Conservation (phyloP, 2,113 vertebrate genomes). For the Glaucomys volans region DNA sequence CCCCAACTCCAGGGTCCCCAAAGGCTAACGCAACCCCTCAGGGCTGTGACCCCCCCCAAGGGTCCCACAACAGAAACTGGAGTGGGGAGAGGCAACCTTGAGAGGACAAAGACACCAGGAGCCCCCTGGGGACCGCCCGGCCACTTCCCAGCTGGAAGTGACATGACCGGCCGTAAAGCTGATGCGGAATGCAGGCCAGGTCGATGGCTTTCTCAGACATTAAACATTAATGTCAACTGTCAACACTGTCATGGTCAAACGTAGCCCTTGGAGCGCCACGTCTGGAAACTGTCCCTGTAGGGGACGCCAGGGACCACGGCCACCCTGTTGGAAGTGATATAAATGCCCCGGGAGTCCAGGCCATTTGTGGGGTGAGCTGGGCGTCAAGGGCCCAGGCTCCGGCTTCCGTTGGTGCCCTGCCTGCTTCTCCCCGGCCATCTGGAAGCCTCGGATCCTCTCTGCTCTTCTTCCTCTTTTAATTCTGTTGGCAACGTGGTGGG, state of each 20-base stretch:
- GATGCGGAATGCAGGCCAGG: background rate
- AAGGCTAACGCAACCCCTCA: background rate
- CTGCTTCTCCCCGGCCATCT: background rate
- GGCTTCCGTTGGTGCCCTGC: background rate
- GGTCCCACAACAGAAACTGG: background rate
- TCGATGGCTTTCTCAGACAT: conserved; percentile 66
- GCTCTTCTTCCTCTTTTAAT: background rate
- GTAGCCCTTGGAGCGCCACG: background rate
- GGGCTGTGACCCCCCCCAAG: background rate
- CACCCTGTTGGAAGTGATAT: background rate
- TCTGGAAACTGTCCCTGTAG: conserved; percentile 46
- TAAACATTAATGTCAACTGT: conserved; percentile 64
- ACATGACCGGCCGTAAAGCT: conserved; percentile 31
- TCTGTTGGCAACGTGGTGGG: background rate
- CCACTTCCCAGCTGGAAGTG: conserved; percentile 52
- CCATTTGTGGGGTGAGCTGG: background rate
- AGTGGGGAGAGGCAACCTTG: background rate
- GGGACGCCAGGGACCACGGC: background rate
- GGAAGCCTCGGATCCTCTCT: background rate
- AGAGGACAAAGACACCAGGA: background rate
- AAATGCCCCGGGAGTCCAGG: background rate
- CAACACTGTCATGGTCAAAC: conserved; percentile 55
- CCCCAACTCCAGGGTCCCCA: too few species aligned
- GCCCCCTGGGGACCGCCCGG: background rate
- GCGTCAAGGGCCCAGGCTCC: background rate